Evolutionary conservation across 2,113 vertebrate genomes (phyloP).

Genomic region (Pampusana beccarii): DNA sequence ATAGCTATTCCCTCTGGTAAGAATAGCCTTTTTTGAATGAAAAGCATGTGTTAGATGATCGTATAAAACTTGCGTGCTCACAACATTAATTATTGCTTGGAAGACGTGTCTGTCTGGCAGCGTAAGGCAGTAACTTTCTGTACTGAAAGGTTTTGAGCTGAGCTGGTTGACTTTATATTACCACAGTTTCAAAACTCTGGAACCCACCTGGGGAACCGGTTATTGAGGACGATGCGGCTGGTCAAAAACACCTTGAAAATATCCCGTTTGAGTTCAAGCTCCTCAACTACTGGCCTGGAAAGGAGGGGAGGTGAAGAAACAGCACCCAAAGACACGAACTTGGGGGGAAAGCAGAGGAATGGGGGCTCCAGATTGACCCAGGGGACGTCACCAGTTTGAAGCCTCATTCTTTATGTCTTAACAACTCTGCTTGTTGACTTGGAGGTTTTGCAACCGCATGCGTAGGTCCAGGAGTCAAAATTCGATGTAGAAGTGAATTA

Average conservation of each 20-base stretch:
- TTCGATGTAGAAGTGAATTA: background rate
- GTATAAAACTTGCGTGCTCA: background rate
- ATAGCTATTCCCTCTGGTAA: too few relatives aligned
- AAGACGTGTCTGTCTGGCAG: background rate
- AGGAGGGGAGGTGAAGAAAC: background rate
- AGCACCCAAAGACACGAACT: accelerated
- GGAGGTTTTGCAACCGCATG: background rate
- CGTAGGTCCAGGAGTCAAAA: background rate
- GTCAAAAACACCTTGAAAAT: background rate
- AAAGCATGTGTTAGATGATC: background rate
- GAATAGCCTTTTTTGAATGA: too few relatives aligned
- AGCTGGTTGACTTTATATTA: background rate
- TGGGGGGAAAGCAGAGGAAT: background rate
- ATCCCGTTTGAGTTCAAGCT: accelerated
- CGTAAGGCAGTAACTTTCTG: background rate
- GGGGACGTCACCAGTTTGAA: background rate
- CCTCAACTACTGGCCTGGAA: background rate
- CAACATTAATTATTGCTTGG: background rate
- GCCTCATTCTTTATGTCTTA: background rate
- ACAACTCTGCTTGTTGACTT: background rate
- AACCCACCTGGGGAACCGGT: background rate
- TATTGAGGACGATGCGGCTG: accelerated
- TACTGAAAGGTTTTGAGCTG: background rate
- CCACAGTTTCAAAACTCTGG: background rate
- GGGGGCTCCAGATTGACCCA: accelerated